Percentiles rank a stretch among this genome's conserved stretches.
Evolutionary conservation across 2,113 vertebrate genomes (phyloP).

Genomic region (Tautogolabrus adspersus): DNA sequence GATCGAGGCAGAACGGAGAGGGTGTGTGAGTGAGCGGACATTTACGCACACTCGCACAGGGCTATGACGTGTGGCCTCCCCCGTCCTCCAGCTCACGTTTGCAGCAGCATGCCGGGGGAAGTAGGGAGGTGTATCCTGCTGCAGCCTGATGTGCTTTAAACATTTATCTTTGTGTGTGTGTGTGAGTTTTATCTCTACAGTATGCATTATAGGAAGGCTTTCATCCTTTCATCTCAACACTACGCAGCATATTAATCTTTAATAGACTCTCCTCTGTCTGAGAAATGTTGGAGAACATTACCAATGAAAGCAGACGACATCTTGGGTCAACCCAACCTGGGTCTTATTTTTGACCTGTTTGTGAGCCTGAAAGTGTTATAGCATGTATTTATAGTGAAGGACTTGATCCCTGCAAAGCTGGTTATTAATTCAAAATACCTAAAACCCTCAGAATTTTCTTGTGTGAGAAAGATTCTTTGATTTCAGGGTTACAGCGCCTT

Average conservation of each 20-base stretch:
- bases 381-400: too few relatives aligned
- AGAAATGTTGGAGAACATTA: background rate
- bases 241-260: constrained; percentile 9
- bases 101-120: constrained; percentile 15
- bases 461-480: background rate
- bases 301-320: background rate
- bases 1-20: background rate
- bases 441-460: background rate
- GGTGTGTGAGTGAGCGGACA: background rate
- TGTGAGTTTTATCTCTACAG: background rate
- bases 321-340: background rate
- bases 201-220: constrained; percentile 8
- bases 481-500: background rate
- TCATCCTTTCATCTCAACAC: constrained; percentile 8
- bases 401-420: too few relatives aligned
- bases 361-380: too few relatives aligned
- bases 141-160: constrained; percentile 25
- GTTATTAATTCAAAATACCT: background rate
- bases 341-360: background rate
- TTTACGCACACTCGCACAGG: background rate
- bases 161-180: constrained; percentile 10
- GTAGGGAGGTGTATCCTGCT: constrained; percentile 13
- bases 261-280: background rate
- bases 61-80: background rate
- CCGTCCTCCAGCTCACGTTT: constrained; percentile 7